Percentiles rank a stretch among this genome's conserved stretches.
phyloP scores from a whole-genome alignment of 2,797 vertebrate species.

The Pempheris klunzingeri region DNA sequence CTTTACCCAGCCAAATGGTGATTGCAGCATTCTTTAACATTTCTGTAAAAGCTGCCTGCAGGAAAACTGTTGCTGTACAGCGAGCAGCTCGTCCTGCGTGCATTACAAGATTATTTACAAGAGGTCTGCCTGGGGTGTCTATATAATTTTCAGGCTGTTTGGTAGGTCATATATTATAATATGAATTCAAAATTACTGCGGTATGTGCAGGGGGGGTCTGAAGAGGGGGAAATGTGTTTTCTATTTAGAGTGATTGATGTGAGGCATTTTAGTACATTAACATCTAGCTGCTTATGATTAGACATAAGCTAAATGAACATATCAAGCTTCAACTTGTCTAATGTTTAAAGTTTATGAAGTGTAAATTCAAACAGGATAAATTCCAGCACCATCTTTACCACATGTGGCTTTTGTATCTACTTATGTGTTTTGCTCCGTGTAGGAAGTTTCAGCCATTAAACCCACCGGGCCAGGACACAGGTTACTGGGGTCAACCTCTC shows the following conservation, averaged over 20 bases:
- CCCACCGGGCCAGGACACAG: conserved; percentile 35
- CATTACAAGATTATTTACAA: conserved; percentile 68
- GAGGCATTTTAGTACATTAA: conserved; percentile 51
- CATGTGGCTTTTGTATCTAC: conserved; percentile 48
- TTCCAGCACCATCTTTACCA: conserved; percentile 27
- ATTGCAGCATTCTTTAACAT: conserved; percentile 59
- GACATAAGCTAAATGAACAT: conserved; percentile 57
- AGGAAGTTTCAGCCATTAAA: conserved; percentile 57
- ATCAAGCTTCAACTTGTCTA: conserved; percentile 43
- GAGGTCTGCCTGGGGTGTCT: conserved; percentile 61
- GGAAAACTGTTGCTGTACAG: conserved; percentile 59
- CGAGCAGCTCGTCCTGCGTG: conserved; percentile 32
- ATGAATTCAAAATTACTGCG: conserved; percentile 62
- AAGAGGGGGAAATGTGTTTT: conserved; percentile 55
- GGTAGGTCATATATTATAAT: conserved; percentile 61
- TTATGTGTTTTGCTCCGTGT: conserved; percentile 3
- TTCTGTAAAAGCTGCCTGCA: conserved; percentile 56
- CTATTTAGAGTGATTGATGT: conserved; percentile 54
- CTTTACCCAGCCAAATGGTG: conserved; percentile 55
- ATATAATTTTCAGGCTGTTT: conserved; percentile 52
- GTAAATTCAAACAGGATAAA: conserved; percentile 53
- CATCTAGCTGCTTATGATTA: conserved; percentile 44
- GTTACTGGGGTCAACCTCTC: conserved; percentile 63
- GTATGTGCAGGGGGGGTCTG: conserved; percentile 16
- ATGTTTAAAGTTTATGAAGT: conserved; percentile 52